Evolutionary conservation across 2,888 invertebrate genomes (phyloP), one percentile per base, ranked within the genome.

Genomic region (Coelogynopora nodosa): DNA sequence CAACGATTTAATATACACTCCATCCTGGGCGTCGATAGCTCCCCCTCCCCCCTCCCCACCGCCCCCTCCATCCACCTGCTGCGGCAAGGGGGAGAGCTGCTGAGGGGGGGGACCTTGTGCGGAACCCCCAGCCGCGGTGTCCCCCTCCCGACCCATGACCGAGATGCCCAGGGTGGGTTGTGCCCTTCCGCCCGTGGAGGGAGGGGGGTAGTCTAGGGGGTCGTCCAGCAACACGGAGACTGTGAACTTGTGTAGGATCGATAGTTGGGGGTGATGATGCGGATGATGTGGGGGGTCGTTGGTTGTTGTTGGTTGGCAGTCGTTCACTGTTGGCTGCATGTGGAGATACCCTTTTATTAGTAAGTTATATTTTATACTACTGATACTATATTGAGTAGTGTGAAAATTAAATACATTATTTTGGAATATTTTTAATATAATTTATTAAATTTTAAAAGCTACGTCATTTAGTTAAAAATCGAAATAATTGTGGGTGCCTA

Each of bases 1-100:
- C 0, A 84, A 23, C 5, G 84, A 30, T 27, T 84, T 84, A 31
- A 84, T 84, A 67, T 23, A 84, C 23, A 84, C 84, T 26, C 84
- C 84, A 13, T 2, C 27, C 31, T 84, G 23, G 27, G 82, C 26
- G 1, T 28, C 82, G 5, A 49, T 49, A 5, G 49, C 10, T 13
- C 49, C 49, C 10, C 49, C 49, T 18, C 5, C 5, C n/a, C n/a
- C n/a, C n/a, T n/a, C n/a, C n/a, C n/a, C n/a, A n/a, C n/a, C n/a
- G n/a, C n/a, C n/a, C n/a, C n/a, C n/a, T n/a, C n/a, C n/a, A n/a
- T n/a, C n/a, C n/a, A n/a, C n/a, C 18, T 49, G 49, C 49, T 49
- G 49, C 49, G 49, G 5, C 5, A 5, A 5, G 5, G 5, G 49
- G 18, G 5, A 10, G n/a, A n/a, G n/a, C n/a, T n/a, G n/a, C n/a